phyloP scores from a whole-genome alignment of 2,888 invertebrate genomes.

The Hedychridium roseum region DNA sequence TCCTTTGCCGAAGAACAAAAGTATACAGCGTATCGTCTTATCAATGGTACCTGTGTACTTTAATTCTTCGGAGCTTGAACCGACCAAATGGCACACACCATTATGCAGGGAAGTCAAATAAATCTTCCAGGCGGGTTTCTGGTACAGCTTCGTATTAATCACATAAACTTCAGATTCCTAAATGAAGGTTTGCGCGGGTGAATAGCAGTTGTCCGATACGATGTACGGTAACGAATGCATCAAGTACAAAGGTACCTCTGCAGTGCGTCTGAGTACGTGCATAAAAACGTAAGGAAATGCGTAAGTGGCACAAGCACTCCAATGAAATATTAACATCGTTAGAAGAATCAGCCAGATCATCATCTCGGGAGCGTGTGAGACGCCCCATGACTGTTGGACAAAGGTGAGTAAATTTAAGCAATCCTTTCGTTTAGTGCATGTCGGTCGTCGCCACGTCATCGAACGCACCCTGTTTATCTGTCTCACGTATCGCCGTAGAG shows the following conservation, averaged over 20 bases:
- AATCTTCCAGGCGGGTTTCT: conserved; percentile 26
- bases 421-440: too few species aligned
- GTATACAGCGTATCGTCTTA: conserved; percentile 37
- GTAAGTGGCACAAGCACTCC: conserved; percentile 50
- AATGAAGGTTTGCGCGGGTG: background rate
- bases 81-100: conserved; percentile 49
- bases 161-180: conserved; percentile 40
- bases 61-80: conserved; percentile 44
- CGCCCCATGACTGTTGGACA: too few species aligned
- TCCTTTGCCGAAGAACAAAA: conserved; percentile 44
- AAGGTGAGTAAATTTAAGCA: too few species aligned
- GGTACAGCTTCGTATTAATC: conserved; percentile 27
- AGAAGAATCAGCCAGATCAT: conserved; percentile 43
- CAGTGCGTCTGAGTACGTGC: conserved; percentile 29
- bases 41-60: conserved; percentile 37
- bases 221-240: background rate
- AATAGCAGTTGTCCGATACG: background rate
- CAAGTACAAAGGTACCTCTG: conserved; percentile 31
- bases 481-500: conserved; percentile 40
- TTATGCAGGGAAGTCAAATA: conserved; percentile 49
- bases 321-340: conserved; percentile 48
- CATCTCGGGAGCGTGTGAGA: conserved; percentile 34
- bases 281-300: conserved; percentile 43
- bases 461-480: conserved; percentile 40
- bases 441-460: background rate